These are phyloP conservation scores for Sarcophaga peregrina DNA, from an alignment of 1,140 invertebrate genomes.

Conservation along the genomic window DNA sequence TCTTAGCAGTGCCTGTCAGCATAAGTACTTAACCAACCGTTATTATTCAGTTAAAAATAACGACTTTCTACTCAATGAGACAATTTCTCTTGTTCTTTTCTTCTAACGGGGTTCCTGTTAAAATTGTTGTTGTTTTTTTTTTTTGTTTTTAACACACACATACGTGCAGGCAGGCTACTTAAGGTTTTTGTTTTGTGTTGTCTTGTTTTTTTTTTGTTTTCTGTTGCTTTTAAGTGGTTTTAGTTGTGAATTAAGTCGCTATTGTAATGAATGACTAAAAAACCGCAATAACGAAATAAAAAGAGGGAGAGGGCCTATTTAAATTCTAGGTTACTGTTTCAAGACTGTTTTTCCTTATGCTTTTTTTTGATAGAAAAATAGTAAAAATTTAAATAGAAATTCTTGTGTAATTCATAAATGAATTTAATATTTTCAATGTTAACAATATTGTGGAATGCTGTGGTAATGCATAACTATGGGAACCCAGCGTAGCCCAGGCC, in stretches of 20 bases:
- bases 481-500: neutral
- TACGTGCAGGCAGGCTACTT: constrained; percentile 34
- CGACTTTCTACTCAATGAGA: constrained; percentile 44
- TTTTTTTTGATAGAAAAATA: neutral
- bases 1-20: neutral
- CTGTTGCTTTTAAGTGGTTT: constrained; percentile 53
- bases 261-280: constrained; percentile 54
- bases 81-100: constrained; percentile 50
- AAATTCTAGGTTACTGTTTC: constrained; percentile 15
- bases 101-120: constrained; percentile 53
- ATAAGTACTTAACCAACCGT: constrained; percentile 26
- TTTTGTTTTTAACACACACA: neutral
- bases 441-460: neutral
- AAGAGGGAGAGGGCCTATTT: neutral
- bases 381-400: too few relatives aligned
- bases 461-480: neutral
- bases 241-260: constrained; percentile 66
- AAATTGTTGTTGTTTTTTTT: too few relatives aligned
- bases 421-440: neutral
- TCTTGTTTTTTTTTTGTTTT: neutral
- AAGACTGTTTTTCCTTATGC: neutral
- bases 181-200: neutral
- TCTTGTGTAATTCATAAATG: too few relatives aligned
- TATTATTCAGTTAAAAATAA: constrained; percentile 49
- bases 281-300: neutral